phyloP scores from a whole-genome alignment of 2,888 invertebrate species.

The Busseola fusca region DNA sequence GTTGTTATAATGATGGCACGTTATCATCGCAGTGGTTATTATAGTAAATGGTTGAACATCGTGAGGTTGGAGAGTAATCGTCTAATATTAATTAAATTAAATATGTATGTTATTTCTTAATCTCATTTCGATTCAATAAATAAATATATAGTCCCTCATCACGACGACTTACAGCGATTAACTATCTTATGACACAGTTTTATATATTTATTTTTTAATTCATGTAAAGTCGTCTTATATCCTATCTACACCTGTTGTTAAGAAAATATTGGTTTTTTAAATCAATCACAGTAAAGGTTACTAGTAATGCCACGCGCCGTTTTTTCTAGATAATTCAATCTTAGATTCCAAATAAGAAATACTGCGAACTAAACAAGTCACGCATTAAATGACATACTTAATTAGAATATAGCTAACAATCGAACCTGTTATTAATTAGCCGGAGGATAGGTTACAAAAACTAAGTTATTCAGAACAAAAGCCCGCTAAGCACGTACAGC shows the following conservation, averaged over 20 bases:
- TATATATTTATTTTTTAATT: not conserved
- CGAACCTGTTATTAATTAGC: slow-evolving; percentile 16
- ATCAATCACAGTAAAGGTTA: slow-evolving; percentile 17
- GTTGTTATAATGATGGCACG: slow-evolving; percentile 10
- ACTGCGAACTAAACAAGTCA: slow-evolving; percentile 28
- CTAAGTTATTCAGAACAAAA: slow-evolving; percentile 37
- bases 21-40: slow-evolving; percentile 23
- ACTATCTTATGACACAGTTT: not conserved
- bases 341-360: slow-evolving; percentile 7
- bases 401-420: slow-evolving; percentile 9
- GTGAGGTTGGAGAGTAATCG: slow-evolving; percentile 35
- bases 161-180: not conserved
- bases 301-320: slow-evolving; percentile 22
- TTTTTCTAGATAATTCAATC: not conserved
- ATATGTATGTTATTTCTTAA: not conserved
- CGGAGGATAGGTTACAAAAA: slow-evolving; percentile 29
- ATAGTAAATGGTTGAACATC: slow-evolving; percentile 14
- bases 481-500: slow-evolving; percentile 1
- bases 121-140: not conserved
- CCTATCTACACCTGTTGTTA: not conserved
- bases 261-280: not conserved
- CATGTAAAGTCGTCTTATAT: too few species aligned
- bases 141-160: not conserved
- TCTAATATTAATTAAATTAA: slow-evolving; percentile 7
- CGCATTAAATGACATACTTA: slow-evolving; percentile 8